Evolutionary conservation across 2,797 vertebrate genomes (phyloP), one percentile per base, ranked within the genome.

Genomic region (Pteronotus mesoamericanus): DNA sequence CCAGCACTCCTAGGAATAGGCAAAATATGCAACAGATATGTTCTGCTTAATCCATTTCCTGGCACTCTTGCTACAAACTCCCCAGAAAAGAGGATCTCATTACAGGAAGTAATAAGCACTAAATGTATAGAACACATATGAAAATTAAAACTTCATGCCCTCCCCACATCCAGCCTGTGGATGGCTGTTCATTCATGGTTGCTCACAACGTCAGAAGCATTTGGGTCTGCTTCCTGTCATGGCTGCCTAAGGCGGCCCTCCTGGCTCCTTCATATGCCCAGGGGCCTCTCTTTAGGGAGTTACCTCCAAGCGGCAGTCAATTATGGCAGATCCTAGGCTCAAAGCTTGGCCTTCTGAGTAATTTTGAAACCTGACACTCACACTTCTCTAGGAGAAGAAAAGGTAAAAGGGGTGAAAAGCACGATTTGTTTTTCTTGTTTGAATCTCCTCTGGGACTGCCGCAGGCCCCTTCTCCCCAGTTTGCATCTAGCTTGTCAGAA

Each of bases 361-460:
- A 61, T 42, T 86, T 72, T 71, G 53, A 94, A 96, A 87, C 71
- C 42, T 83, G 86, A 91, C 51, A 86, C n/a, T 32, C 86, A 57
- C 1, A 21, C 39, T 26, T 46, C 89, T 89, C 42, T 34, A 51
- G 80, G 22, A 64, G n/a, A 48, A 57, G 48, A 51, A 69, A 55
- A 61, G 46, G 51, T 9, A 85, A 84, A 42, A 37, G 32, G 68
- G 4, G 42, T 48, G 21, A 11, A 59, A 64, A 64, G 22, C 61
- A 48, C 16, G 64, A 75, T 74, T 72, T 19, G 18, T 57, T 71
- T 77, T 66, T 46, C 24, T 19, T 21, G 37, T 34, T 51, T 68
- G 16, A 26, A 18, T 77, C 66, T 93, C 79, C 68, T 48, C 29
- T 44, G 79, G 39, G 46, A 37, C 37, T 29, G 15, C 51, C 11